phyloP scores from a whole-genome alignment of 2,888 invertebrate genomes.

The Salticus scenicus region DNA sequence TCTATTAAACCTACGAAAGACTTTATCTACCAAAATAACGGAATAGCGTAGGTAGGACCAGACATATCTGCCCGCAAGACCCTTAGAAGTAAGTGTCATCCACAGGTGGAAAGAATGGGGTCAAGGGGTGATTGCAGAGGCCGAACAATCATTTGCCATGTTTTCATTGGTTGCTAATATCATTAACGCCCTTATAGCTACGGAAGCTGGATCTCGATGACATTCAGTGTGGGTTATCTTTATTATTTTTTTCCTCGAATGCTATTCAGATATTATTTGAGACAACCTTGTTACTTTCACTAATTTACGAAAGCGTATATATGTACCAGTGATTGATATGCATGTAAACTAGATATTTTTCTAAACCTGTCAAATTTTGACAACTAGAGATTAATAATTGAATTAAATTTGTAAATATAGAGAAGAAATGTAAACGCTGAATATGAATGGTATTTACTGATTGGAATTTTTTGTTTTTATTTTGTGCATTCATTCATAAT shows the following conservation, averaged over 20 bases:
- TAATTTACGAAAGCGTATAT: neutral
- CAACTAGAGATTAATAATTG: no score
- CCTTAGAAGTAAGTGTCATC: constrained; percentile 31
- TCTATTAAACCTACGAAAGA: neutral
- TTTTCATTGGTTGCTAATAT: constrained; percentile 30
- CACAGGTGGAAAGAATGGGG: constrained; percentile 37
- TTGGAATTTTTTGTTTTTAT: no score
- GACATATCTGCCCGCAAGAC: constrained; percentile 32
- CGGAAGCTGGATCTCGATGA: constrained; percentile 24
- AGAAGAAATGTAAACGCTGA: no score
- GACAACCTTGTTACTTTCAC: constrained; percentile 6
- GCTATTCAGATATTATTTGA: neutral
- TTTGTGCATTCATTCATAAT: no score
- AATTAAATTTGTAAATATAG: no score
- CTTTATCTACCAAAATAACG: constrained; percentile 17
- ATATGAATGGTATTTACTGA: no score
- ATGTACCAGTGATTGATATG: neutral
- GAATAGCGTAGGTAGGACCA: constrained; percentile 26
- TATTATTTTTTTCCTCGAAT: neutral
- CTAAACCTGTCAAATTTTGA: neutral
- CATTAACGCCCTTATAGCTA: constrained; percentile 42
- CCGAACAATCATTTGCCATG: constrained; percentile 16
- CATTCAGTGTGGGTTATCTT: neutral
- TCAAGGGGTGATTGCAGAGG: constrained; percentile 59
- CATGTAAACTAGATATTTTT: neutral